These are phyloP conservation scores for Gandaritis pyraliata DNA, from an alignment of 2,888 invertebrate species.

Conservation along the genomic window DNA sequence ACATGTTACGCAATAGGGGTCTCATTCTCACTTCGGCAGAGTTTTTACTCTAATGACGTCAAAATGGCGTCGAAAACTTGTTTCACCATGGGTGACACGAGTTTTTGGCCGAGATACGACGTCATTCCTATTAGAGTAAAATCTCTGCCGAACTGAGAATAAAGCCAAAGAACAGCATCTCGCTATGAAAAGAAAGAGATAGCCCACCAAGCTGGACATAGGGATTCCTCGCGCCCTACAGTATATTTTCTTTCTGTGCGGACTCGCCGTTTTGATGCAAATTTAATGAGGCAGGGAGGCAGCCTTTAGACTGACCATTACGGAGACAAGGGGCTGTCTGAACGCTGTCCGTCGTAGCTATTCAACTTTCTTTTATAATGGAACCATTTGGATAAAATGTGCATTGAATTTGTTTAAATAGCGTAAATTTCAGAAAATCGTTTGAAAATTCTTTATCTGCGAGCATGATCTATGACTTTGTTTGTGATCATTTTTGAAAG, in stretches of 20 bases:
- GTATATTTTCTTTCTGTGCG: slow-evolving; percentile 18
- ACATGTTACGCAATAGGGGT: too few species aligned
- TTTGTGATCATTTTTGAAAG: too few species aligned
- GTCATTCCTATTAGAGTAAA: too few species aligned
- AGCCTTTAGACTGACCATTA: slow-evolving; percentile 75
- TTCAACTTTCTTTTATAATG: slow-evolving; percentile 29
- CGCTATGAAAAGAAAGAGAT: slow-evolving; percentile 9
- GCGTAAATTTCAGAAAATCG: slow-evolving; percentile 30
- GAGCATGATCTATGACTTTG: not conserved
- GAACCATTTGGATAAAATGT: slow-evolving; percentile 27
- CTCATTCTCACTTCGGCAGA: too few species aligned
- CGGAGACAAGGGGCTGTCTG: slow-evolving; percentile 65
- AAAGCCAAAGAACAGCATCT: slow-evolving; percentile 7
- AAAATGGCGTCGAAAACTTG: too few species aligned
- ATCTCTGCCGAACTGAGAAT: too few species aligned
- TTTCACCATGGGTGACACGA: too few species aligned
- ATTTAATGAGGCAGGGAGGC: slow-evolving; percentile 72
- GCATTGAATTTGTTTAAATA: slow-evolving; percentile 32
- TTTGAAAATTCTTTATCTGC: not conserved
- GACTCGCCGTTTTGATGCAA: slow-evolving; percentile 66
- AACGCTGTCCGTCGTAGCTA: slow-evolving; percentile 56
- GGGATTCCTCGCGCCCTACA: slow-evolving; percentile 7
- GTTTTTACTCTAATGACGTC: too few species aligned
- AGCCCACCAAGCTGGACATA: slow-evolving; percentile 5
- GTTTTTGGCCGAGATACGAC: too few species aligned